Percentiles rank a stretch among this genome's conserved stretches.
Conservation (phyloP, 2,113 vertebrate genomes). For the Pelmatolapia mariae region DNA sequence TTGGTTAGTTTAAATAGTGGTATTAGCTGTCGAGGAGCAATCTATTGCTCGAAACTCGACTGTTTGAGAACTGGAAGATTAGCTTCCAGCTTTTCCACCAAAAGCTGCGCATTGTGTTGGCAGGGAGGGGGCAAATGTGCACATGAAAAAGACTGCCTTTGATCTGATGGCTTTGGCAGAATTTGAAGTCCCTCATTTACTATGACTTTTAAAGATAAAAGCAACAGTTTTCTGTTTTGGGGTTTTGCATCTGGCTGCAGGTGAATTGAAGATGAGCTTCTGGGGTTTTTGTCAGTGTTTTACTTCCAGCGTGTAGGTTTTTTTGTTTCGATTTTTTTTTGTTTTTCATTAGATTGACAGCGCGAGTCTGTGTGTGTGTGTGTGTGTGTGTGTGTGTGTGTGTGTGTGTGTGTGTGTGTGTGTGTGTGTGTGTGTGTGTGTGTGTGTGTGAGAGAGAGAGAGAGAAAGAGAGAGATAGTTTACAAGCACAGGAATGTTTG, state of each 20-base stretch:
- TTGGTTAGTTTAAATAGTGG: not conserved
- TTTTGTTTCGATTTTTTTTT: not conserved
- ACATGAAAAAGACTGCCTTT: not conserved
- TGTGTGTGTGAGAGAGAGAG: no score
- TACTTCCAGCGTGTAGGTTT: slow-evolving; percentile 45
- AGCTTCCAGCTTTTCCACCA: not conserved
- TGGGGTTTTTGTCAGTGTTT: not conserved
- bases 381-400: not conserved
- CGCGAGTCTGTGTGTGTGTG: not conserved
- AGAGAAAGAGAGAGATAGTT: not conserved
- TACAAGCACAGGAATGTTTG: slow-evolving; percentile 33
- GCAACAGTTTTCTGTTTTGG: not conserved
- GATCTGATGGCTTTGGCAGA: not conserved
- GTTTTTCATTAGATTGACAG: not conserved
- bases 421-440: not conserved
- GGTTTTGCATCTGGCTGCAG: not conserved
- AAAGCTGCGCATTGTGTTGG: not conserved
- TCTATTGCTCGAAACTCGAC: not conserved
- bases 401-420: not conserved
- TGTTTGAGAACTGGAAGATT: slow-evolving; percentile 20
- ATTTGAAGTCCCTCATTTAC: not conserved
- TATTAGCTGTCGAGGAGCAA: slow-evolving; percentile 9
- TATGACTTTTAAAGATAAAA: not conserved
- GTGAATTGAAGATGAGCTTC: not conserved
- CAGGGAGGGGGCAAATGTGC: not conserved